Base-by-base conservation (phyloP, 2,888 invertebrate species). In the Epinotia brunnichana region DNA sequence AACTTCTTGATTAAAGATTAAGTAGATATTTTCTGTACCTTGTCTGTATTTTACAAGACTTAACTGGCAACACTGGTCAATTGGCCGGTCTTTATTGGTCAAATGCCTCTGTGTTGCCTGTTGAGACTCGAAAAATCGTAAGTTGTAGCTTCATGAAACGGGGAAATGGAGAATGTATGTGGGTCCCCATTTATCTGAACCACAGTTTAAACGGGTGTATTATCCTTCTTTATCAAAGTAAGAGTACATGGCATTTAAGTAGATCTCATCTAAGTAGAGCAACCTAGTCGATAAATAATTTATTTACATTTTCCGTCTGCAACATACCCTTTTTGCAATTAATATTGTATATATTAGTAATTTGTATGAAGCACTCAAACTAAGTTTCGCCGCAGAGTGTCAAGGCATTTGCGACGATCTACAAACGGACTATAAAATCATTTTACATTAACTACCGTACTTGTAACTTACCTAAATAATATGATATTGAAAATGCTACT, bases 401-500 rank as follows among this genome's bases (percentile, higher is more conserved):
- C 56, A 48, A 41, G 15, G 21, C n/a, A 24, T 61, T 44, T 48
- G 9, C 10, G 24, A 63, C 35, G 54, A 56, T 39, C 66, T 75
- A 74, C 77, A 70, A 76, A 78, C 76, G 76, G 66, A 75, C 74
- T 77, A 77, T 76, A 77, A 79, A 79, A 75, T 69, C 77, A 76
- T 77, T 77, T 74, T 68, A 71, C 74, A 77, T 80, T 80, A 81
- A 61, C 87, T 88, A 88, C 76, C 69, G 78, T 80, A 81, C 80
- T 84, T 82, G 83, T 69, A 82, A 83, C 87, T 88, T 88, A 90
- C 77, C 83, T 87, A 87, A 84, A 83, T 81, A 84, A 88, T 89
- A 90, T 88, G 87, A 90, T 90, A 90, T 90, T 90, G 83, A 87
- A 90, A 89, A 88, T 86, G 88, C 83, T 80, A 83, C 85, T 84